A percentile compares a stretch with the other conserved stretches of the same genome.
Evolutionary conservation across 2,797 vertebrate genomes (phyloP).

Genomic region (Psittacula derbiana): DNA sequence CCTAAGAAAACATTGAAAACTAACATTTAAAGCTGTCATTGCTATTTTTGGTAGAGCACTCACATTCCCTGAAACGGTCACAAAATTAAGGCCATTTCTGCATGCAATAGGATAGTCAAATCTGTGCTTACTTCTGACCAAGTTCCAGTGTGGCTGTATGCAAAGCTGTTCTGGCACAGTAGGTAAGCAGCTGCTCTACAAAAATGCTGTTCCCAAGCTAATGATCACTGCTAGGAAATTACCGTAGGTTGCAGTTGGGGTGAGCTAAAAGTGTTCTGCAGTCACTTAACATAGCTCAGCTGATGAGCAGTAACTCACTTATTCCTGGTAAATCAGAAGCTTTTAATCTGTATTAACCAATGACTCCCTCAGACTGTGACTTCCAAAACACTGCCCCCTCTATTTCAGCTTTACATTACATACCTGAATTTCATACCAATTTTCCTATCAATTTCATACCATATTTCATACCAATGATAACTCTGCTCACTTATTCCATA

Average conservation of each 20-base stretch:
- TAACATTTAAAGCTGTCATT: not conserved
- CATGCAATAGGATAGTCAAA: not conserved
- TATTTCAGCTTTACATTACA: not conserved
- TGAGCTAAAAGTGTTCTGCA: not conserved
- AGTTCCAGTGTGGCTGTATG: not conserved
- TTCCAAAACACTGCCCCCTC: not conserved
- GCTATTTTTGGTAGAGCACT: not conserved
- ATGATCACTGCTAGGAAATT: conserved; percentile 4
- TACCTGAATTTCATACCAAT: not conserved
- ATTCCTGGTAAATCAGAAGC: not conserved
- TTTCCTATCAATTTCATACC: not conserved
- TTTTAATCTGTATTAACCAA: not conserved
- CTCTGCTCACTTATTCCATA: not conserved
- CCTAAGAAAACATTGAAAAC: not conserved
- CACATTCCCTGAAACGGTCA: not conserved
- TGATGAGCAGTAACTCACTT: not conserved
- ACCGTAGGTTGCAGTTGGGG: not conserved
- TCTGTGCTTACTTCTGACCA: not conserved
- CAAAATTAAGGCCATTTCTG: not conserved
- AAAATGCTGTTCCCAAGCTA: conserved; percentile 16
- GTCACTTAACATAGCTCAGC: not conserved
- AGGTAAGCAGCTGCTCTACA: not conserved
- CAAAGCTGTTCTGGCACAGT: not conserved
- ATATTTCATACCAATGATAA: not conserved
- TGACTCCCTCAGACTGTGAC: not conserved